Base-by-base conservation (phyloP, 2,113 vertebrate genomes). In the Progne subis region DNA sequence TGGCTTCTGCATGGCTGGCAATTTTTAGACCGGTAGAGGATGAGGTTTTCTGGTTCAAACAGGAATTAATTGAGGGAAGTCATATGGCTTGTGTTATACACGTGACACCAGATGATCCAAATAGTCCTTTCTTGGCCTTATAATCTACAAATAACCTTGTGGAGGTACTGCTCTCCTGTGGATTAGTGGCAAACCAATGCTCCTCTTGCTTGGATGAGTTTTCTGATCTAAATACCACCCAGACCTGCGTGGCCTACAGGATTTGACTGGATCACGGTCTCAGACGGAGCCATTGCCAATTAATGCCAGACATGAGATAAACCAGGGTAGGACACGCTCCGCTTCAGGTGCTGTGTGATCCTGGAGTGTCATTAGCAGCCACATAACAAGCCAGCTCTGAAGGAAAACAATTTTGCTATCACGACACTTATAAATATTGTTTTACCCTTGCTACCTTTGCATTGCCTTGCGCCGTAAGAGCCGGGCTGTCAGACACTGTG, bases 61-160 rank as follows among this genome's bases (percentile, higher is more conserved):
- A 50, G 93, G 86, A 97, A 92, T 95, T 96, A 97, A 95, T 85
- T 91, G 92, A 49, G 70, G 74, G 69, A 95, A 95, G 95, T 96
- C 91, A 92, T 92, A 87, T 43, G 95, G 91, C 89, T 92, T 71
- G 67, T 84, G 81, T 89, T 84, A 91, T 82, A 95, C 94, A 94
- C 69, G 91, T 96, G 95, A 96, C 93, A 97, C 69, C 91, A 95
- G 95, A 95, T 95, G 95, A 96, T 97, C 96, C 89, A 97, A 95
- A 97, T 87, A 96, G 96, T 95, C 96, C 93, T 95, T 88, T 95
- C 96, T 83, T 97, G 96, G 96, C 96, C 94, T 97, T 97, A 94
- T 97, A 97, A 97, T 93, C 96, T 96, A 96, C 69, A 74, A 94
- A 94, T 97, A 96, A 96, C 94, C 93, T 94, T 86, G 83, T 34